Conservation (phyloP, 2,888 invertebrate species). For the Zeuzera pyrina region DNA sequence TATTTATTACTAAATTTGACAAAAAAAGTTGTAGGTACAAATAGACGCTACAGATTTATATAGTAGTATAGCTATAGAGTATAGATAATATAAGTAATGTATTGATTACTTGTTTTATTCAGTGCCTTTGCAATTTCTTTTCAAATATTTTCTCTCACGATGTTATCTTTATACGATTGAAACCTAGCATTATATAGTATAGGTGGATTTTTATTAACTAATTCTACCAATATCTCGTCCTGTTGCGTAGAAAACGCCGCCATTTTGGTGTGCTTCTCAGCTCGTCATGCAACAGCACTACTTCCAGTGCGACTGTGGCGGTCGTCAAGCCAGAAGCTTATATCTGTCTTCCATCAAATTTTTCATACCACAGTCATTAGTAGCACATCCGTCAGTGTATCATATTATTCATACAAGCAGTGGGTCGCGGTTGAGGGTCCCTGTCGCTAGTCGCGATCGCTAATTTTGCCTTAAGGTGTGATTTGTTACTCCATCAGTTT, state of each 20-base stretch:
- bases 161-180: background rate
- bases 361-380: too few relatives aligned
- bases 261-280: too few relatives aligned
- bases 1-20: too few relatives aligned
- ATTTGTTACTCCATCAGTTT: too few relatives aligned
- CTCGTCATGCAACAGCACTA: background rate
- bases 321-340: background rate
- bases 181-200: background rate
- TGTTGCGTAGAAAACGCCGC: background rate
- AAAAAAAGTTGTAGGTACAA: too few relatives aligned
- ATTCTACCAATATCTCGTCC: too few relatives aligned
- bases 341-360: background rate
- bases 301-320: background rate
- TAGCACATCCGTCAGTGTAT: background rate
- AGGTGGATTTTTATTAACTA: too few relatives aligned
- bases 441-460: background rate
- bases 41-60: too few relatives aligned
- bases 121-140: background rate
- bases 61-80: background rate
- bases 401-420: background rate
- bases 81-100: background rate
- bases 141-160: background rate
- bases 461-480: constrained; percentile 2
- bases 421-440: background rate
- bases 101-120: background rate